Conservation (phyloP, 1,140 invertebrate genomes). For the Meloidogyne chitwoodi region DNA sequence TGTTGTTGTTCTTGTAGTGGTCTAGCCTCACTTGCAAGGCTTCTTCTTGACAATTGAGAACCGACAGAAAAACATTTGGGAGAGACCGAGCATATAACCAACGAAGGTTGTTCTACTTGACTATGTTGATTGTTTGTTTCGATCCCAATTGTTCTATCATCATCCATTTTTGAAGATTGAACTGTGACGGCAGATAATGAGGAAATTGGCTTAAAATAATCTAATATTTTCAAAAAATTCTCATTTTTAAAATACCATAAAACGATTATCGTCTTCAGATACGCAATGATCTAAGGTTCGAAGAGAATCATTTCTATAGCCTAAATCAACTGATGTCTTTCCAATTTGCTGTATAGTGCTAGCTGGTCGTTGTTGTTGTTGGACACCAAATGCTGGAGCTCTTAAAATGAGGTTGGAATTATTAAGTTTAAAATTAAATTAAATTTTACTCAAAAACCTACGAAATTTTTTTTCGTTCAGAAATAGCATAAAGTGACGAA, state of each 20-base stretch:
- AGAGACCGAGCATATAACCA: not conserved
- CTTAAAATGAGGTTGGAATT: not conserved
- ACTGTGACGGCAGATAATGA: not conserved
- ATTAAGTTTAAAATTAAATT: not conserved
- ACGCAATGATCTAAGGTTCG: not conserved
- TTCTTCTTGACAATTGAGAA: not conserved
- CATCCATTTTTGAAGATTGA: not conserved
- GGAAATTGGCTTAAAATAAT: not conserved
- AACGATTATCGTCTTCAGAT: not conserved
- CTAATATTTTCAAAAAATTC: not conserved
- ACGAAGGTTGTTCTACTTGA: not conserved
- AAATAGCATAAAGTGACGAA: not conserved
- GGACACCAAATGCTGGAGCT: conserved; percentile 15
- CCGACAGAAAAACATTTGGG: not conserved
- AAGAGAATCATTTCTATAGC: not conserved
- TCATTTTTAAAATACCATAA: not conserved
- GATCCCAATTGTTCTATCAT: not conserved
- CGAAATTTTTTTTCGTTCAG: conserved; percentile 17
- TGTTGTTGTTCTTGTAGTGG: conserved; percentile 9
- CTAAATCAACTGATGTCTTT: not conserved
- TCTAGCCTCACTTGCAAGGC: not conserved
- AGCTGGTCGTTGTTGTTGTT: not conserved
- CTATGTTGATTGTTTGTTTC: not conserved
- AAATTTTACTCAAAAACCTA: not conserved
- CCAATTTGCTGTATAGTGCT: not conserved